phyloP scores from a whole-genome alignment of 1,140 invertebrate genomes.

The Drosophila lini region DNA sequence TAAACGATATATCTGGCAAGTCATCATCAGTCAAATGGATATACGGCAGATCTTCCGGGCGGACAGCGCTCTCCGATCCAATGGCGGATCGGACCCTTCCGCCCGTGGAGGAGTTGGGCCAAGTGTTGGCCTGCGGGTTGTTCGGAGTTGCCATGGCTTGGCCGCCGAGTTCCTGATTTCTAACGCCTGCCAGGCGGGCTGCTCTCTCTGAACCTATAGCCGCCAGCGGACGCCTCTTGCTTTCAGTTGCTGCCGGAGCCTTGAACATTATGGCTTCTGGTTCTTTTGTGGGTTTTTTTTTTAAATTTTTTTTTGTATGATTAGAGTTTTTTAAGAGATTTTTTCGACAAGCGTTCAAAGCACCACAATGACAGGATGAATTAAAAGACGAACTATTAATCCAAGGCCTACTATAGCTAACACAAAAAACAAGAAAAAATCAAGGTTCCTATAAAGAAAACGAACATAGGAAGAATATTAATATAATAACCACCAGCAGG shows the following conservation, averaged over 20 bases:
- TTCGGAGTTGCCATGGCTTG: no score
- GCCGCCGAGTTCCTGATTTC: no score
- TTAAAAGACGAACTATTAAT: no score
- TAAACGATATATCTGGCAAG: background rate
- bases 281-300: background rate
- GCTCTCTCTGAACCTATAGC: constrained; percentile 4
- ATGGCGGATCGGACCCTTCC: background rate
- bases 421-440: no score
- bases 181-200: background rate
- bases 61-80: background rate
- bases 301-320: background rate
- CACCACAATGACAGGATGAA: no score
- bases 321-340: no score
- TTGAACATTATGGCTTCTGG: background rate
- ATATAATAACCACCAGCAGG: no score
- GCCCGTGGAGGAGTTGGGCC: background rate
- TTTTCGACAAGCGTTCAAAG: no score
- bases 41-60: background rate
- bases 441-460: no score
- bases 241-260: background rate
- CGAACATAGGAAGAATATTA: no score
- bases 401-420: no score
- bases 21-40: no score
- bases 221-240: background rate
- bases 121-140: background rate